Conservation (phyloP, 2,797 vertebrate genomes). For the Margarornis squamiger region DNA sequence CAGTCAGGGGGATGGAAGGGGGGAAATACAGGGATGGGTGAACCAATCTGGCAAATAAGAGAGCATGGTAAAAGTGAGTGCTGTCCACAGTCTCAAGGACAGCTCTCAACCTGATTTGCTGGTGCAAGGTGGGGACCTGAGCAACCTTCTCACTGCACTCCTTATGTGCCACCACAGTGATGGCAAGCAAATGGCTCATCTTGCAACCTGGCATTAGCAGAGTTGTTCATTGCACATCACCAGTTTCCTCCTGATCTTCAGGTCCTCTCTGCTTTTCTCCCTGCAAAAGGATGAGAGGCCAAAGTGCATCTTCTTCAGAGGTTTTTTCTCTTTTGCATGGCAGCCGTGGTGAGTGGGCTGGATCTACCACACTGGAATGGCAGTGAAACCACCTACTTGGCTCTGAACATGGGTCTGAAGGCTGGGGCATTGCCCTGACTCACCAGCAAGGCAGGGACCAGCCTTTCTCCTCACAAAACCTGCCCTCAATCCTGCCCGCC, state of each 20-base stretch:
- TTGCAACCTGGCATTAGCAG: no score
- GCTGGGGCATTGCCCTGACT: not conserved
- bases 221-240: not conserved
- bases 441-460: not conserved
- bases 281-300: not conserved
- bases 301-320: not conserved
- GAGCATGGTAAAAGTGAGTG: not conserved
- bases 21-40: not conserved
- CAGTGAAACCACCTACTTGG: not conserved
- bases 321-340: not conserved
- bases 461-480: not conserved
- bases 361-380: not conserved
- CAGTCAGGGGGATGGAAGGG: no score
- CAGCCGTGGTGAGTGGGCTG: not conserved
- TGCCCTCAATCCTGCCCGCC: not conserved
- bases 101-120: not conserved
- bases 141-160: fast-evolving
- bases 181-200: not conserved
- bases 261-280: not conserved
- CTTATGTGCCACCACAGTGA: not conserved
- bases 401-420: not conserved
- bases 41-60: not conserved
- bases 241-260: not conserved
- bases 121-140: not conserved
- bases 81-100: not conserved